A percentile compares a stretch with the other conserved stretches of the same genome.
phyloP scores from a whole-genome alignment of 2,113 vertebrate genomes.

The Chamaetylas fuelleborni region DNA sequence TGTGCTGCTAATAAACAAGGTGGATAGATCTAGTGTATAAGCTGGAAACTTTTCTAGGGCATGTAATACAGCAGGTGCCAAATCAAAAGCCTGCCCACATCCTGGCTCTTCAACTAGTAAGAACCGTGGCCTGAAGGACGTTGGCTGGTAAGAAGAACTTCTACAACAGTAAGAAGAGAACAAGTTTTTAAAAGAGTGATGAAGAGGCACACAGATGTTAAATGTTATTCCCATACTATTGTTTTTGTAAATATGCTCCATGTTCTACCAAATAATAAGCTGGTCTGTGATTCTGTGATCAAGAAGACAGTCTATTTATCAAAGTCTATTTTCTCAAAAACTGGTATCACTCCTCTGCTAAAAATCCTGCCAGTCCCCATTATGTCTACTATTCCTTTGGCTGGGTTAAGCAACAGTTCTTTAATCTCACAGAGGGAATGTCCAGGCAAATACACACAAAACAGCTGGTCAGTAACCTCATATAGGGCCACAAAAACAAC shows the following conservation, averaged over 20 bases:
- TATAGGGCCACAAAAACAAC: background rate
- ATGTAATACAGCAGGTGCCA: conserved; percentile 90
- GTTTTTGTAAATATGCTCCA: background rate
- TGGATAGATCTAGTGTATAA: conserved; percentile 85
- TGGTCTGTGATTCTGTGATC: background rate
- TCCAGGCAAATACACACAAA: background rate
- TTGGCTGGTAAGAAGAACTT: conserved; percentile 76
- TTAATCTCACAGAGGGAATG: background rate
- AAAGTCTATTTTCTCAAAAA: background rate
- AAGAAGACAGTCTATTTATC: background rate
- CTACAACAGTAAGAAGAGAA: conserved; percentile 47
- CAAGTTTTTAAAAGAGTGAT: background rate
- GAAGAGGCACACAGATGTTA: background rate
- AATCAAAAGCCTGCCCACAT: conserved; percentile 87
- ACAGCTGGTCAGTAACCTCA: background rate
- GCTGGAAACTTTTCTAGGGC: conserved; percentile 88
- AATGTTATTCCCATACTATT: background rate
- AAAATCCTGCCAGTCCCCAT: background rate
- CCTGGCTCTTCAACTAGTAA: conserved; percentile 83
- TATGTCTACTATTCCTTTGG: background rate
- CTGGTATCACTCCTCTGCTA: background rate
- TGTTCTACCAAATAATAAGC: background rate
- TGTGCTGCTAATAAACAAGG: conserved; percentile 78
- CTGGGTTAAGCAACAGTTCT: background rate
- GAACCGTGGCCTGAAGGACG: conserved; percentile 86